phyloP scores from a whole-genome alignment of 1,140 invertebrate genomes.

The Palaemon carinicauda region DNA sequence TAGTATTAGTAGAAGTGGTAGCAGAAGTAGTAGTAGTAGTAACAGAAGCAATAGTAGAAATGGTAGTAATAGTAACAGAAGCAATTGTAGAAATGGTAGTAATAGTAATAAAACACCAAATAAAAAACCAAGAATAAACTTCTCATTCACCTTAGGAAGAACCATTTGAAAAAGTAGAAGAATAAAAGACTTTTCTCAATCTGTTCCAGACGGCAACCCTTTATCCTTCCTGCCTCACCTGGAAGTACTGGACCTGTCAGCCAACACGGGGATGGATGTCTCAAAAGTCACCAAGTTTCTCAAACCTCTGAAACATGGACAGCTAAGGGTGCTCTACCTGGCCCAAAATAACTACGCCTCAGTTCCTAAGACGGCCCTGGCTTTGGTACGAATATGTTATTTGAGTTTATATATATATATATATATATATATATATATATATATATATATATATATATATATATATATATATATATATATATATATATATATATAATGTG shows the following conservation, averaged over 20 bases:
- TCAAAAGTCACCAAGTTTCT: background rate
- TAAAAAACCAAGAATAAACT: too few species aligned
- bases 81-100: background rate
- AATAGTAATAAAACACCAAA: background rate
- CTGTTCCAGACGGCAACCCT: background rate
- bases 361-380: constrained; percentile 10
- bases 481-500: background rate
- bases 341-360: constrained; percentile 33
- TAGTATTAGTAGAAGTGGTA: too few species aligned
- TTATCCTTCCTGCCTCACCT: constrained; percentile 4
- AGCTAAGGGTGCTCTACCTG: constrained; percentile 20
- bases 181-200: too few species aligned
- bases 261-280: constrained; percentile 5
- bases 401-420: background rate
- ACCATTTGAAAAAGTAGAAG: too few species aligned
- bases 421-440: constrained; percentile 3
- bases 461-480: background rate
- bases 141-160: too few species aligned
- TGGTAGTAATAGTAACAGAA: background rate
- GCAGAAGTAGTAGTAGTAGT: too few species aligned
- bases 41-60: background rate
- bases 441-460: background rate
- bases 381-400: background rate
- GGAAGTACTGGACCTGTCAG: constrained; percentile 30
- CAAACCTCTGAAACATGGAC: background rate